Percentiles rank a stretch among this genome's conserved stretches.
Conservation (phyloP, 1,140 invertebrate genomes). For the Nilaparvata lugens region DNA sequence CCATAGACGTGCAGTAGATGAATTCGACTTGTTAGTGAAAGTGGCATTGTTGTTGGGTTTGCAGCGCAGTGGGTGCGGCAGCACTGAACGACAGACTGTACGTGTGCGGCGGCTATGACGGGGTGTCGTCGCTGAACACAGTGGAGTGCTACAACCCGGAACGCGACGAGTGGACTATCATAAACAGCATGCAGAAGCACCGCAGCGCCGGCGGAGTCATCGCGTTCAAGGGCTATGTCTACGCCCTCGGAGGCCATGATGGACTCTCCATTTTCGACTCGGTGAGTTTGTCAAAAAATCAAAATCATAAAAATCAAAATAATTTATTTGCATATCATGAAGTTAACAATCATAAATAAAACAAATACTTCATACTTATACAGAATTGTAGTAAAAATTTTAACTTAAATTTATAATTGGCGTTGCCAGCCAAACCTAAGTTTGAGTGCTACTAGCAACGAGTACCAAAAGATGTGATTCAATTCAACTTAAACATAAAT, state of each 20-base stretch:
- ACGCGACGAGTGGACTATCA: slow-evolving; percentile 61
- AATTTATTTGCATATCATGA: not conserved
- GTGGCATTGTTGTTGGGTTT: slow-evolving; percentile 18
- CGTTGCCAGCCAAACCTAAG: no score
- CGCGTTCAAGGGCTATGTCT: slow-evolving; percentile 68
- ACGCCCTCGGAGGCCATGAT: slow-evolving; percentile 79
- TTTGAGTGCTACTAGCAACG: not conserved
- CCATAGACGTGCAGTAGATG: no score
- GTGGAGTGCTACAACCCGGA: slow-evolving; percentile 76
- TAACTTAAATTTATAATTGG: not conserved
- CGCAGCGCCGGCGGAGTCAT: slow-evolving; percentile 82
- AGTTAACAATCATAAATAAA: no score
- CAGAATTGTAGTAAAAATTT: no score
- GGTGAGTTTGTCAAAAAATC: slow-evolving; percentile 36
- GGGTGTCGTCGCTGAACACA: slow-evolving; percentile 74
- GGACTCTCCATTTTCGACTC: slow-evolving; percentile 83
- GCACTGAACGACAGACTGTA: slow-evolving; percentile 69
- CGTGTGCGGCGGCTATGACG: slow-evolving; percentile 84
- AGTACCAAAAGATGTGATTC: not conserved
- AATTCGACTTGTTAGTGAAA: no score
- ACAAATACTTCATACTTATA: no score
- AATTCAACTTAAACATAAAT: no score
- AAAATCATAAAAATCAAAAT: slow-evolving; percentile 1
- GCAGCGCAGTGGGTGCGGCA: slow-evolving; percentile 76
- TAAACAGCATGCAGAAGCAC: slow-evolving; percentile 74